Percentiles rank a stretch among this genome's conserved stretches.
phyloP scores from a whole-genome alignment of 2,888 invertebrate genomes.

The Phalera bucephala region DNA sequence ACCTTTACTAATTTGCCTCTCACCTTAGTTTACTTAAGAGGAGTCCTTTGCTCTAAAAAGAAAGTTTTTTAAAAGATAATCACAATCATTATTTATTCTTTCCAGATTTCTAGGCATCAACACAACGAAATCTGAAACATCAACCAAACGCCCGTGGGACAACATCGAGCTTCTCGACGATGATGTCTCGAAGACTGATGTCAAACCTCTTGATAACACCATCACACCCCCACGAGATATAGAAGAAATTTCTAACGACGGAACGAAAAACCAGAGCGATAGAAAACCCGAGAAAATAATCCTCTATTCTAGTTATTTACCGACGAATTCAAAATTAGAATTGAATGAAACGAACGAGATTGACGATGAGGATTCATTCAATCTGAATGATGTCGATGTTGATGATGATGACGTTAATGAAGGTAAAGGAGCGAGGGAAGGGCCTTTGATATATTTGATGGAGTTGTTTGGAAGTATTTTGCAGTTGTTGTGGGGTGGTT shows the following conservation, averaged over 20 bases:
- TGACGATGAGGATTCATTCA: background rate
- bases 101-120: constrained; percentile 62
- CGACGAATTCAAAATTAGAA: constrained; percentile 19
- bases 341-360: constrained; percentile 1
- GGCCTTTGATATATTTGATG: constrained; percentile 50
- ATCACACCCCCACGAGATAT: constrained; percentile 52
- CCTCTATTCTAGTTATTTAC: constrained; percentile 56
- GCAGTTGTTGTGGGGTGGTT: constrained; percentile 60
- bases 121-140: constrained; percentile 30
- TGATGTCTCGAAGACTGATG: constrained; percentile 37
- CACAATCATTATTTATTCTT: no score
- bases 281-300: constrained; percentile 70
- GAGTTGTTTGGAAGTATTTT: constrained; percentile 61
- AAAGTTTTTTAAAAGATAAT: no score
- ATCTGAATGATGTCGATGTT: constrained; percentile 8
- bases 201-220: constrained; percentile 51
- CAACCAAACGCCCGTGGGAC: constrained; percentile 40
- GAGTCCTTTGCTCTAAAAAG: no score
- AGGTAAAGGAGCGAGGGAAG: constrained; percentile 36
- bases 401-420: constrained; percentile 33
- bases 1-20: no score
- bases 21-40: no score
- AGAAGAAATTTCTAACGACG: constrained; percentile 62
- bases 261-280: constrained; percentile 41
- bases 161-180: constrained; percentile 58